These are phyloP conservation scores for Dallia pectoralis DNA, from an alignment of 2,797 vertebrate species.

Conservation along the genomic window DNA sequence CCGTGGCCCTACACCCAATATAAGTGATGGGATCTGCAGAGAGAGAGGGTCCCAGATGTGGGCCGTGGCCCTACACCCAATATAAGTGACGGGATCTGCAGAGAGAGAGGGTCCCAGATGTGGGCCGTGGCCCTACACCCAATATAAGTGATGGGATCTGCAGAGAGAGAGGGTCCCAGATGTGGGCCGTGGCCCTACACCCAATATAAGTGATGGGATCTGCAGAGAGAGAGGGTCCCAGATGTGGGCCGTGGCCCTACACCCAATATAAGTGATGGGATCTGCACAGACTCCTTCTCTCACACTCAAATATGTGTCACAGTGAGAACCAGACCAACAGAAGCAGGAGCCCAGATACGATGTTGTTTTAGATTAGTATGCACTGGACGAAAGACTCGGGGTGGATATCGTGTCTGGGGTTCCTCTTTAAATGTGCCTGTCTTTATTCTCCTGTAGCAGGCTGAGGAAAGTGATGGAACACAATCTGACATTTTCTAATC, in stretches of 20 bases:
- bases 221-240: slow-evolving; percentile 28
- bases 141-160: slow-evolving; percentile 62
- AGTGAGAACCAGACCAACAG: slow-evolving; percentile 28
- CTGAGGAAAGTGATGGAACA: slow-evolving; percentile 19
- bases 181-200: slow-evolving; percentile 53
- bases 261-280: slow-evolving; percentile 62
- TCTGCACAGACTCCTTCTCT: slow-evolving; percentile 51
- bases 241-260: slow-evolving; percentile 54
- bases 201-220: slow-evolving; percentile 62
- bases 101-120: slow-evolving; percentile 33
- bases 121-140: slow-evolving; percentile 55
- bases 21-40: slow-evolving; percentile 61
- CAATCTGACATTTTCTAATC: slow-evolving; percentile 62
- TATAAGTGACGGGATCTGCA: slow-evolving; percentile 62
- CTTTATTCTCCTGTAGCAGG: slow-evolving; percentile 49
- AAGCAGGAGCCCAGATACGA: slow-evolving; percentile 37
- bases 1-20: slow-evolving; percentile 53
- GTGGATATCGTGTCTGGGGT: slow-evolving; percentile 38
- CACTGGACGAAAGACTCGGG: slow-evolving; percentile 29
- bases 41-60: slow-evolving; percentile 36
- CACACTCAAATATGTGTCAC: slow-evolving; percentile 50
- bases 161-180: slow-evolving; percentile 33
- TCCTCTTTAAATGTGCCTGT: slow-evolving; percentile 45
- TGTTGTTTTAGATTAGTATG: slow-evolving; percentile 63
- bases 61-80: slow-evolving; percentile 55